These are phyloP conservation scores for Delia radicum DNA, from an alignment of 1,140 invertebrate genomes.

Conservation along the genomic window DNA sequence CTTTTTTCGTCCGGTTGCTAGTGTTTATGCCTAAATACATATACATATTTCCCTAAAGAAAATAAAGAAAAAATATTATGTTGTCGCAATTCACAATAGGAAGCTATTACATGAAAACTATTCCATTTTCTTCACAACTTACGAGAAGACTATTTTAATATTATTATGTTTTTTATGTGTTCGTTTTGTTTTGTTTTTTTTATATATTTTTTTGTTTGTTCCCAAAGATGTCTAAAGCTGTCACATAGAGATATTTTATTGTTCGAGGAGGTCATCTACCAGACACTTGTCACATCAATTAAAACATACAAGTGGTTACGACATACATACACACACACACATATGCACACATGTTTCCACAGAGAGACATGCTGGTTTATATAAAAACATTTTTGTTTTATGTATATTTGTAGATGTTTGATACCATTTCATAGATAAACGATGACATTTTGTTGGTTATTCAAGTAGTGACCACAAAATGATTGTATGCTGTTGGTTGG, in stretches of 20 bases:
- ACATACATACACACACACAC: not conserved
- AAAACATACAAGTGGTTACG: slow-evolving; percentile 18
- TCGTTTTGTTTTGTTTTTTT: not conserved
- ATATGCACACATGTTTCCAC: not conserved
- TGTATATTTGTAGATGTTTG: not conserved
- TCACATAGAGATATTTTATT: slow-evolving; percentile 12
- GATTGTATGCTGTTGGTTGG: slow-evolving; percentile 11
- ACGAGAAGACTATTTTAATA: not conserved
- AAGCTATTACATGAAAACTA: too few relatives aligned
- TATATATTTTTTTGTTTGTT: not conserved
- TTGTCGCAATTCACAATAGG: too few relatives aligned
- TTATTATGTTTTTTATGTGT: not conserved
- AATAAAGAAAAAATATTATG: too few relatives aligned
- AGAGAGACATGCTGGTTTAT: not conserved
- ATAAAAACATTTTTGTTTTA: not conserved
- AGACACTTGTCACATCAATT: slow-evolving; percentile 24
- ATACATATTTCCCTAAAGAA: too few relatives aligned
- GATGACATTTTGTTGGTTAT: slow-evolving; percentile 17
- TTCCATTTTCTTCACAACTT: too few relatives aligned
- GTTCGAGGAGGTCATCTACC: slow-evolving; percentile 20
- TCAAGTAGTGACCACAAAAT: slow-evolving; percentile 16
- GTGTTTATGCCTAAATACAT: too few relatives aligned
- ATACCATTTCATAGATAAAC: slow-evolving; percentile 9
- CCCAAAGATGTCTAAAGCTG: slow-evolving; percentile 5
- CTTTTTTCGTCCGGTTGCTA: too few relatives aligned